A percentile compares a stretch with the other conserved stretches of the same genome.
phyloP scores from a whole-genome alignment of 1,140 invertebrate species.

The Eumaeus atala region DNA sequence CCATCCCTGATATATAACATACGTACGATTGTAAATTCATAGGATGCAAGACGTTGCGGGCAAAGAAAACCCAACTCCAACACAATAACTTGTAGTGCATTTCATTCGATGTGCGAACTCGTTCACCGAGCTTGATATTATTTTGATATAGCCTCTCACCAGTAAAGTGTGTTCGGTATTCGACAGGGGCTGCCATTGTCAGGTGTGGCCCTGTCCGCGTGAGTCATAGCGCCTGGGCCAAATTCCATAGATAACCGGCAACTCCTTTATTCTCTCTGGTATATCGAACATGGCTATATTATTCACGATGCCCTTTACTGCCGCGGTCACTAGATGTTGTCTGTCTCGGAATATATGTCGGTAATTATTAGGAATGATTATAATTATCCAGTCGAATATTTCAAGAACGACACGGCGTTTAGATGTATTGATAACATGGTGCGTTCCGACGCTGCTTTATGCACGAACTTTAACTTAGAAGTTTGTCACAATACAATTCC shows the following conservation, averaged over 20 bases:
- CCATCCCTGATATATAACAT: too few species aligned
- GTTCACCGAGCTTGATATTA: slow-evolving; percentile 11
- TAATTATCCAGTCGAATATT: slow-evolving; percentile 30
- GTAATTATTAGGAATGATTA: slow-evolving; percentile 38
- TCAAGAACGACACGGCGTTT: slow-evolving; percentile 20
- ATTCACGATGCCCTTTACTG: slow-evolving; percentile 46
- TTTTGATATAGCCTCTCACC: slow-evolving; percentile 7
- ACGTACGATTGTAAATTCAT: too few species aligned
- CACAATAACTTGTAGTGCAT: not conserved
- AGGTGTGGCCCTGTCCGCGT: slow-evolving; percentile 61
- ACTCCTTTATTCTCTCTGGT: slow-evolving; percentile 64
- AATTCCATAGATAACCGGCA: slow-evolving; percentile 68
- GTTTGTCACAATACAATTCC: too few species aligned
- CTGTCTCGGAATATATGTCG: slow-evolving; percentile 37
- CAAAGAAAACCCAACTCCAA: not conserved
- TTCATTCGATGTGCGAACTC: slow-evolving; percentile 1
- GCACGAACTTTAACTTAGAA: not conserved
- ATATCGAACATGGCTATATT: slow-evolving; percentile 43
- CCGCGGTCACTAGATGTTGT: slow-evolving; percentile 42
- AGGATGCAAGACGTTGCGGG: too few species aligned
- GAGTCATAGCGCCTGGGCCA: slow-evolving; percentile 51
- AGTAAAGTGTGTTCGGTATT: slow-evolving; percentile 49
- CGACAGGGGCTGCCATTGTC: slow-evolving; percentile 51
- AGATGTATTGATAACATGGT: slow-evolving; percentile 21
- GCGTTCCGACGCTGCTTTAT: slow-evolving; percentile 15